A percentile compares a stretch with the other conserved stretches of the same genome.
phyloP scores from a whole-genome alignment of 2,888 invertebrate genomes.

The Cyclophora punctaria region DNA sequence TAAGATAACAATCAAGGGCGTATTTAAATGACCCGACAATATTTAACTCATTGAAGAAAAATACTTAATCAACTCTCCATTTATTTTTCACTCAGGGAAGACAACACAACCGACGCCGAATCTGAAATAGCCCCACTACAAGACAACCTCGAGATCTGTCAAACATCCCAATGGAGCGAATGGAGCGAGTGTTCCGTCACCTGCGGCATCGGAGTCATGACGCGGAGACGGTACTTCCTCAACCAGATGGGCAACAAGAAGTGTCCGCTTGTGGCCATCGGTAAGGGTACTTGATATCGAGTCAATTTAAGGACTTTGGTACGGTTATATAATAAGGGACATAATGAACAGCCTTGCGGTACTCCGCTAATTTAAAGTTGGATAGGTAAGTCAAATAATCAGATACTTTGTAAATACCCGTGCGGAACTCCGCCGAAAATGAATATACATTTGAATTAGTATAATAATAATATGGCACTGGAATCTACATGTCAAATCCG shows the following conservation, averaged over 20 bases:
- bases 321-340: no score
- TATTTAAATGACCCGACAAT: background rate
- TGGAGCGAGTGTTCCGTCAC: constrained; percentile 93
- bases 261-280: constrained; percentile 82
- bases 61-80: background rate
- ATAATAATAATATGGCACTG: no score
- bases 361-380: no score
- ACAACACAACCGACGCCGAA: constrained; percentile 25
- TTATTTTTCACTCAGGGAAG: constrained; percentile 25
- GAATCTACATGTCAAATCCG: no score
- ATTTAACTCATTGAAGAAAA: background rate
- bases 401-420: no score
- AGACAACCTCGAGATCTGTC: constrained; percentile 72
- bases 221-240: constrained; percentile 82
- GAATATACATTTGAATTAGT: no score
- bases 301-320: no score
- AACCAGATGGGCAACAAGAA: constrained; percentile 86
- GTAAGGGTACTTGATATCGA: constrained; percentile 32
- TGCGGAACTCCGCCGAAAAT: no score
- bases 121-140: constrained; percentile 21
- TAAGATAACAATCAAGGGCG: background rate
- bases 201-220: constrained; percentile 86
- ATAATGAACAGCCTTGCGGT: no score
- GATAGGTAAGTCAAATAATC: no score
- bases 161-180: constrained; percentile 81